A percentile compares a stretch with the other conserved stretches of the same genome.
Conservation (phyloP, 1,140 invertebrate species). For the Coelopa frigida region DNA sequence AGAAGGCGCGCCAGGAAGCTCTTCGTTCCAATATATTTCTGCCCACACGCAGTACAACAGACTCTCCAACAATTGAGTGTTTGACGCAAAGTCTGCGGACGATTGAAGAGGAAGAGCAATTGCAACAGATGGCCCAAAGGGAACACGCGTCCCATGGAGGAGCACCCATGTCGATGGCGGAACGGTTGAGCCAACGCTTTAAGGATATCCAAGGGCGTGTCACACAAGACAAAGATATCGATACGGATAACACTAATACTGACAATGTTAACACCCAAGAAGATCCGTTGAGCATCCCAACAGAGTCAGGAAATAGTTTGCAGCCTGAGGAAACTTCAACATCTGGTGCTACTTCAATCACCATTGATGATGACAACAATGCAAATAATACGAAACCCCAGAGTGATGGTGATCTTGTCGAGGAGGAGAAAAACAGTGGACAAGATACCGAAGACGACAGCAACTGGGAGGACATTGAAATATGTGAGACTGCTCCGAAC, state of each 20-base stretch:
- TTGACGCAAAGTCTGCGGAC: slow-evolving; percentile 1
- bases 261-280: too few relatives aligned
- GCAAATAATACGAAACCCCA: too few relatives aligned
- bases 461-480: slow-evolving; percentile 19
- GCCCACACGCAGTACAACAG: slow-evolving; percentile 3
- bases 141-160: background rate
- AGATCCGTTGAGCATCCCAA: too few relatives aligned
- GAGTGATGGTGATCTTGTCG: background rate
- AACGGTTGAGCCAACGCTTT: slow-evolving; percentile 14
- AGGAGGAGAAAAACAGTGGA: too few relatives aligned
- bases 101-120: background rate
- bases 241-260: too few relatives aligned
- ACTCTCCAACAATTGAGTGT: slow-evolving; percentile 5
- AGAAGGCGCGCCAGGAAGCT: too few relatives aligned
- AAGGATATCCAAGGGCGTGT: slow-evolving; percentile 9
- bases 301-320: too few relatives aligned
- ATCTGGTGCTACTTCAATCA: too few relatives aligned
- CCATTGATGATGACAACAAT: too few relatives aligned
- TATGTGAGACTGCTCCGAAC: slow-evolving; percentile 11
- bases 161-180: slow-evolving; percentile 9
- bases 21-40: slow-evolving; percentile 14
- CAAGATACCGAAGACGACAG: slow-evolving; percentile 16
- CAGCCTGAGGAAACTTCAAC: too few relatives aligned
- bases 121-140: background rate
- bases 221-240: too few relatives aligned